Conservation (phyloP, 2,113 vertebrate species). For the Grallaria varia region DNA sequence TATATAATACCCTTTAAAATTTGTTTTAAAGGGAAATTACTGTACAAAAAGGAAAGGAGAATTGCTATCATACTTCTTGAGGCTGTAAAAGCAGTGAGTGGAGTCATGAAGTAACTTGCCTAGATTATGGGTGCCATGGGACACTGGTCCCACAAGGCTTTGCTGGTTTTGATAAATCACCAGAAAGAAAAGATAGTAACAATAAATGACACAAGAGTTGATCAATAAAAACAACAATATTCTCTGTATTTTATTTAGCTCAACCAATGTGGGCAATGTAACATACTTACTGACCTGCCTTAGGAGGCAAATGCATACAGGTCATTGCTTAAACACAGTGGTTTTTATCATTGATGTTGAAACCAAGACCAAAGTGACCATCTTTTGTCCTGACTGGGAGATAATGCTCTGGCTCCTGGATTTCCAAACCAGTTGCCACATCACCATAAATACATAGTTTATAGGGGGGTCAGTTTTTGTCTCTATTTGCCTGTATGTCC, state of each 20-base stretch:
- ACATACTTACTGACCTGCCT: neutral
- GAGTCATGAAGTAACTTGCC: neutral
- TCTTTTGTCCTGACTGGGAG: neutral
- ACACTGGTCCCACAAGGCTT: neutral
- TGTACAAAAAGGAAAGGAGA: neutral
- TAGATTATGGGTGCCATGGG: neutral
- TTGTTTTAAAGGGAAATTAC: neutral
- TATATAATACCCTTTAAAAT: neutral
- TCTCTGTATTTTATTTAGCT: neutral
- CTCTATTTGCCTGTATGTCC: neutral
- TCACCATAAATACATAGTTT: neutral
- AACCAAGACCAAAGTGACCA: neutral
- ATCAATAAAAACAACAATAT: neutral
- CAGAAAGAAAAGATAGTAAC: neutral
- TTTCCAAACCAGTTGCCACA: neutral
- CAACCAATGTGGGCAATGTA: neutral
- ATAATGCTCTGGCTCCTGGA: neutral
- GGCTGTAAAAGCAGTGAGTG: neutral
- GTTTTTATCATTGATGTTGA: neutral
- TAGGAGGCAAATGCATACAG: neutral
- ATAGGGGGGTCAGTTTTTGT: accelerated
- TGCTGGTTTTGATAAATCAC: neutral
- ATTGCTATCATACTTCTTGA: neutral
- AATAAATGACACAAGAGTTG: neutral
- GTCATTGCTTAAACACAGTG: neutral